Conservation (phyloP, 2,888 invertebrate genomes). For the Philonicus albiceps region DNA sequence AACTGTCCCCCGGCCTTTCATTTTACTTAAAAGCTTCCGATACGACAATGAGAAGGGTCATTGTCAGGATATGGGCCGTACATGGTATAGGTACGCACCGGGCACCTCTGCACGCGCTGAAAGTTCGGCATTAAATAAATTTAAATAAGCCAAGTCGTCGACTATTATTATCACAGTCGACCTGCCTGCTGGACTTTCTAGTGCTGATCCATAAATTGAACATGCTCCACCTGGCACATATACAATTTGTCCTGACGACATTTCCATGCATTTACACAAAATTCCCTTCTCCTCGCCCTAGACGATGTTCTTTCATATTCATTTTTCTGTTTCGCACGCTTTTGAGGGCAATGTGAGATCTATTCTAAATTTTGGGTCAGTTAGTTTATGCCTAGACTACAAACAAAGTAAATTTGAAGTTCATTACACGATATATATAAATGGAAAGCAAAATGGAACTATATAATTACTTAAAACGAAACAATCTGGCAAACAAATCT, state of each 20-base stretch:
- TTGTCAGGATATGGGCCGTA: neutral
- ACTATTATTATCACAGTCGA: neutral
- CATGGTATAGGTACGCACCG: neutral
- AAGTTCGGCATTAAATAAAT: neutral
- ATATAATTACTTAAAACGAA: neutral
- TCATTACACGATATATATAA: neutral
- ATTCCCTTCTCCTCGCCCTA: neutral
- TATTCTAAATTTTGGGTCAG: neutral
- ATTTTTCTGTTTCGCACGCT: neutral
- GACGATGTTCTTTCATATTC: neutral
- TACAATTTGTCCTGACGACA: neutral
- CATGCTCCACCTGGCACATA: neutral
- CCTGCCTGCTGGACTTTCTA: neutral
- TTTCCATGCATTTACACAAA: neutral
- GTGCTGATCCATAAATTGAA: neutral
- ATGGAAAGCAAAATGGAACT: neutral
- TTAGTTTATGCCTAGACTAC: neutral
- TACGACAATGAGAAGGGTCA: neutral
- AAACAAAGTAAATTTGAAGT: neutral
- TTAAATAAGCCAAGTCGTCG: neutral
- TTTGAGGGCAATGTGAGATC: neutral
- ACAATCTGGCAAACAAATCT: neutral
- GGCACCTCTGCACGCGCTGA: neutral
- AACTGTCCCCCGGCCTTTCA: neutral
- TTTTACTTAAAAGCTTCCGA: slow-evolving; percentile 36